These are phyloP conservation scores for Autographa gamma DNA, from an alignment of 2,888 invertebrate genomes.

Conservation along the genomic window DNA sequence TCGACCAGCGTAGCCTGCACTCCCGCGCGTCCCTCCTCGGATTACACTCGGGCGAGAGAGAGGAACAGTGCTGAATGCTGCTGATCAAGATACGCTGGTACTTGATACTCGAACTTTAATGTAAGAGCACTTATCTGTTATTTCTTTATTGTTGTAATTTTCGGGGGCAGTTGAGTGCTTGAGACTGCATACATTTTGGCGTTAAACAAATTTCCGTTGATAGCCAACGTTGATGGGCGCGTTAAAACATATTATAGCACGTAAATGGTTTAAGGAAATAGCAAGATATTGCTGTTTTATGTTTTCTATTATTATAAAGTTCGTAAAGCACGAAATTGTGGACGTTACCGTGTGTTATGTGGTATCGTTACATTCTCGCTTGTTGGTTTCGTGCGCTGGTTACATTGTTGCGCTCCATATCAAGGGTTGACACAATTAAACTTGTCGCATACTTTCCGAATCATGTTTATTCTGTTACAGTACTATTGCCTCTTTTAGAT, in stretches of 20 bases:
- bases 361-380: background rate
- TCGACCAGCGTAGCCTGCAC: slow-evolving; percentile 43
- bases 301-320: slow-evolving; percentile 20
- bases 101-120: slow-evolving; percentile 56
- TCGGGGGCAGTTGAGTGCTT: slow-evolving; percentile 71
- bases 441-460: background rate
- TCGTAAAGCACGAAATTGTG: background rate
- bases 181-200: slow-evolving; percentile 65
- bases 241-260: slow-evolving; percentile 38
- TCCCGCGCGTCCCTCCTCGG: slow-evolving; percentile 6
- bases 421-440: slow-evolving; percentile 22
- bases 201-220: slow-evolving; percentile 54
- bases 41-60: background rate
- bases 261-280: slow-evolving; percentile 29
- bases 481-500: background rate
- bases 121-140: slow-evolving; percentile 71
- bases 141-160: slow-evolving; percentile 77
- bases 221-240: slow-evolving; percentile 47
- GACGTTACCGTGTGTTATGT: background rate
- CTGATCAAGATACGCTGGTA: slow-evolving; percentile 43
- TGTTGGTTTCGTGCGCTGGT: background rate
- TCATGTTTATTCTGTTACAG: background rate
- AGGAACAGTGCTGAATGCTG: background rate
- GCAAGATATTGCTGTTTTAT: slow-evolving; percentile 8
- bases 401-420: slow-evolving; percentile 41